phyloP scores from a whole-genome alignment of 1,140 invertebrate genomes.

The Condylostylus longicornis region DNA sequence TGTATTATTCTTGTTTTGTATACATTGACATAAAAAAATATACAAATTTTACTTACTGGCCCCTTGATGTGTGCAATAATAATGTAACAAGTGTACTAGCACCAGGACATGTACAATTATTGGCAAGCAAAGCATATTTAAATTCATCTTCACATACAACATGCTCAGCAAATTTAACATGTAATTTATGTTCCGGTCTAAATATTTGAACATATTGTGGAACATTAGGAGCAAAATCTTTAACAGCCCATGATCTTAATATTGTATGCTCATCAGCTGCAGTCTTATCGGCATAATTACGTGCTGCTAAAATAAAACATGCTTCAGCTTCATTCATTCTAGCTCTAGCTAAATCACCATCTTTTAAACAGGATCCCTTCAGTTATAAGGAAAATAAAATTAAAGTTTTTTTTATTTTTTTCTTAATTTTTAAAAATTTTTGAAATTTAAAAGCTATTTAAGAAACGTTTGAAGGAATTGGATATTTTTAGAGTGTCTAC shows the following conservation, averaged over 20 bases:
- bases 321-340: conserved; percentile 94
- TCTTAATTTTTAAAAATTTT: background rate
- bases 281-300: conserved; percentile 93
- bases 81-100: conserved; percentile 91
- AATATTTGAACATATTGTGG: conserved; percentile 98
- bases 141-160: conserved; percentile 97
- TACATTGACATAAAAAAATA: background rate
- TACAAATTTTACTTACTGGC: conserved; percentile 45
- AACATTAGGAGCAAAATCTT: conserved; percentile 90
- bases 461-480: background rate
- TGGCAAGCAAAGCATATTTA: conserved; percentile 90
- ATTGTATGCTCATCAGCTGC: conserved; percentile 96
- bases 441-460: background rate
- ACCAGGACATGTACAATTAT: conserved; percentile 95
- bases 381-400: conserved; percentile 5
- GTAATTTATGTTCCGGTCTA: conserved; percentile 91
- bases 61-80: conserved; percentile 85
- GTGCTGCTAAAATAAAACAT: conserved; percentile 84
- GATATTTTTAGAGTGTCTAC: background rate
- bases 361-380: conserved; percentile 83
- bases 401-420: background rate
- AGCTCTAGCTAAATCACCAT: conserved; percentile 81
- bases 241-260: conserved; percentile 92
- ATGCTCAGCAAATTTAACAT: conserved; percentile 95
- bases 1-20: background rate